Base-by-base conservation (phyloP, 53 echinoderm and acorn worm genomes). In the Echinometra lucunter region DNA sequence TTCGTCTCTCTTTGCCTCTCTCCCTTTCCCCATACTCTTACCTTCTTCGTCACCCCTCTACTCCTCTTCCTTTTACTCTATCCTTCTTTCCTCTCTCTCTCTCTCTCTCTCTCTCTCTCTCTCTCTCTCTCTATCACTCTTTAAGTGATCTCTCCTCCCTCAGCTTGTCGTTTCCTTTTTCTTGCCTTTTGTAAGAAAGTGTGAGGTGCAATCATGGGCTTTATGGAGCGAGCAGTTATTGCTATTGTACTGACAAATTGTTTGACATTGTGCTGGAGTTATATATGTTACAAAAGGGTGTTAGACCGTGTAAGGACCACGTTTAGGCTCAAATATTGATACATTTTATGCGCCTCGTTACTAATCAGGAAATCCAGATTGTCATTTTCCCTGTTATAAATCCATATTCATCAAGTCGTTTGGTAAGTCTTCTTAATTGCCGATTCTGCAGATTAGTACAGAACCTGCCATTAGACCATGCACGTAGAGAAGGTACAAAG, bases 181-280 rank as follows among this genome's bases (percentile, higher is more conserved):
- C 42, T 42, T 38, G 38, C 15, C 78, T 78, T 40, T 78, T 78
- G 42, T 78, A 11, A 5, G 6, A 19, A 75, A 75, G 75, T 78
- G 78, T 11, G 78, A 78, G 78, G 78, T 78, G 78, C 40, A 42
- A 88, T 88, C 56, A 45, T 11, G 69, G 42, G 74, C 10, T 92
- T 92, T 92, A 92, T 92, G 92, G 49, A 45, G 92, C 72, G 72
- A 7, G 53, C 74, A 93, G 81, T 93, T 57, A 27, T 56, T 30
- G 53, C 56, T 57, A 56, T 56, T 75, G 57, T 80, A 53, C 81
- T 57, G 93, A 81, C 93, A 93, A 93, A 93, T 93, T 93, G 93
- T 57, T 80, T 34, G 78, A 38, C 81, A 81, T 93, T 93, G 92
- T 92, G 92, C 47, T 88, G n/a, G 88, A 88, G 88, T 88, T 88